Evolutionary conservation across 2,888 invertebrate species (phyloP).

Genomic region (Parnassius mnemosyne): DNA sequence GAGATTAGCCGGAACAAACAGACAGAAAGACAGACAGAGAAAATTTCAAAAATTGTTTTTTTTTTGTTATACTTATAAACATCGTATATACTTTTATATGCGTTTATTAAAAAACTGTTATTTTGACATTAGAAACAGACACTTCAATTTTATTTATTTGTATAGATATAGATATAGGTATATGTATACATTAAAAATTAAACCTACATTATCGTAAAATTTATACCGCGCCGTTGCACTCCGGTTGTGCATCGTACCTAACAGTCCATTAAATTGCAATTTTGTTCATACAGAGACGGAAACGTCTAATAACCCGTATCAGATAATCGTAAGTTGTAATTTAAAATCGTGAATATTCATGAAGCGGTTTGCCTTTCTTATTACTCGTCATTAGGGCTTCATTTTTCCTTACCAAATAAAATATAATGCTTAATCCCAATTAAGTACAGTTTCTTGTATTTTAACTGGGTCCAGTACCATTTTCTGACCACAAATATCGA

Average conservation of each 20-base stretch:
- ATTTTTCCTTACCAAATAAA: not conserved
- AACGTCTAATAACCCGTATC: conserved; percentile 13
- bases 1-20: too few species aligned
- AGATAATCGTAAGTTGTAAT: conserved; percentile 4
- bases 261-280: conserved; percentile 19
- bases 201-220: not conserved
- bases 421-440: conserved; percentile 17
- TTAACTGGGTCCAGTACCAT: conserved; percentile 1
- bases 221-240: not conserved
- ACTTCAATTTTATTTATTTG: too few species aligned
- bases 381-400: conserved; percentile 20
- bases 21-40: too few species aligned
- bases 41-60: too few species aligned
- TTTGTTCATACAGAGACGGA: conserved; percentile 3
- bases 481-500: conserved; percentile 16
- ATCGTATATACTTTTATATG: too few species aligned
- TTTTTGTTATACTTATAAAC: too few species aligned
- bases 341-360: conserved; percentile 24
- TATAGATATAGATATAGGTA: too few species aligned
- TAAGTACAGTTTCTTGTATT: conserved; percentile 2
- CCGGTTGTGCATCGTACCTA: conserved; percentile 9
- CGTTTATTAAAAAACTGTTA: too few species aligned
- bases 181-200: too few species aligned
- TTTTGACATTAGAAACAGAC: too few species aligned
- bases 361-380: conserved; percentile 7